Evolutionary conservation across 2,888 invertebrate species (phyloP), one percentile per base, ranked within the genome.

Genomic region (Ariolimax columbianus): DNA sequence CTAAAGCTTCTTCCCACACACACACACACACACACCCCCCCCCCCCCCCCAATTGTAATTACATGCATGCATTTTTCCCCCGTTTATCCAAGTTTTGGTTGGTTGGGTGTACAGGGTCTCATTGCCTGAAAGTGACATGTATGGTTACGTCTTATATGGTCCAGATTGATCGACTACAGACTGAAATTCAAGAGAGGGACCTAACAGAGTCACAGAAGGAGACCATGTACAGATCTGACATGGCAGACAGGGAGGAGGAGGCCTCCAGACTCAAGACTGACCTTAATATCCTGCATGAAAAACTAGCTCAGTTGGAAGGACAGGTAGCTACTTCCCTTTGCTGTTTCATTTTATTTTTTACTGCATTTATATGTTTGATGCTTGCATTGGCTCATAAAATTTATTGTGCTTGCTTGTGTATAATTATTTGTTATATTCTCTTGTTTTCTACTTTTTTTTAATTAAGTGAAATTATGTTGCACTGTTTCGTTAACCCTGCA

Each of bases 231-330:
- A 91, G 91, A 82, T 91, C 91, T 26, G 92, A 92, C 43, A 70
- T 92, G 36, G 89, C 91, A 0, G 92, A 92, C 84, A 89, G 90
- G 75, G 92, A 93, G 47, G 92, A 93, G 83, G 90, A 91, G 73
- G 86, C 90, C 26, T 90, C 91, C 38, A 89, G 91, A 73, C 89
- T 92, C 26, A 90, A 91, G 83, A 91, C 91, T 26, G 93, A 93
- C 86, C 88, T 93, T n/a, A 90, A 90, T 82, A 90, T 92, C 63
- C 83, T 92, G 26, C 92, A 93, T 85, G 93, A 93, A 87, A 91
- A 92, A 88, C 88, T 93, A 36, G 89, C 91, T 23, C 91, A 92
- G 84, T 89, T 86, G 63, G 90, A 91, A n/a, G 88, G 89, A 51
- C 93, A 93, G 92, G 91, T 91, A 33, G 43, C 82, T 38, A 2